Evolutionary conservation across 2,113 vertebrate genomes (phyloP).

Genomic region (Chitala chitala): DNA sequence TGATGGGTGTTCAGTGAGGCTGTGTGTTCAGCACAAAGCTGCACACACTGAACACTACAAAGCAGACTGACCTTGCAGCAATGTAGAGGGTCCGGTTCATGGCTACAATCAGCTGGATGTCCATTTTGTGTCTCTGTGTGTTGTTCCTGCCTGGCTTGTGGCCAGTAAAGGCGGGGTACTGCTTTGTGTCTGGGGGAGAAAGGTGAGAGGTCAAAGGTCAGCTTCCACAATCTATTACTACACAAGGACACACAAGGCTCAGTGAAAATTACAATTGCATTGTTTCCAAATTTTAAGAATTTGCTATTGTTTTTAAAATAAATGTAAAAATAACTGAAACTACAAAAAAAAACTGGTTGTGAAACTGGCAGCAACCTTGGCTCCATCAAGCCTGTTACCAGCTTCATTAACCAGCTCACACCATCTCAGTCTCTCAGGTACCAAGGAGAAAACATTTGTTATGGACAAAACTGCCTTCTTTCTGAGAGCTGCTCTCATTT

Average conservation of each 20-base stretch:
- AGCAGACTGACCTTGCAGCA: constrained; percentile 79
- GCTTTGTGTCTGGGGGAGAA: constrained; percentile 82
- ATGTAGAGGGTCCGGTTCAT: constrained; percentile 93
- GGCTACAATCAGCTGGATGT: constrained; percentile 91
- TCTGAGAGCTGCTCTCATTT: constrained; percentile 51
- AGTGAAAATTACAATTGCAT: background rate
- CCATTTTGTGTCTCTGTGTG: constrained; percentile 92
- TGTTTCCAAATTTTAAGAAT: too few relatives aligned
- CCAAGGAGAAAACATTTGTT: constrained; percentile 59
- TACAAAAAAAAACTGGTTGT: too few relatives aligned
- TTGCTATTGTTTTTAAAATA: too few relatives aligned
- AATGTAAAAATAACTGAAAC: too few relatives aligned
- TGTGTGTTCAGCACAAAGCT: too few relatives aligned
- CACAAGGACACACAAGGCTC: background rate
- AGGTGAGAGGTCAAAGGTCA: background rate
- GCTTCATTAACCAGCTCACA: constrained; percentile 3
- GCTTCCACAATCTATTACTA: background rate
- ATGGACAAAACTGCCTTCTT: constrained; percentile 47
- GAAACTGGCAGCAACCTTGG: background rate
- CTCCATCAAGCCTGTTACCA: background rate
- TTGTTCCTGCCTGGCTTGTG: constrained; percentile 95
- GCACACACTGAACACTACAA: background rate
- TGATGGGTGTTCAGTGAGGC: background rate
- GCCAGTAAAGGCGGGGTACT: constrained; percentile 95
- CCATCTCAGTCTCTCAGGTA: constrained; percentile 50